Evolutionary conservation across 2,888 invertebrate species (phyloP).

Genomic region (Morpho deidamia): DNA sequence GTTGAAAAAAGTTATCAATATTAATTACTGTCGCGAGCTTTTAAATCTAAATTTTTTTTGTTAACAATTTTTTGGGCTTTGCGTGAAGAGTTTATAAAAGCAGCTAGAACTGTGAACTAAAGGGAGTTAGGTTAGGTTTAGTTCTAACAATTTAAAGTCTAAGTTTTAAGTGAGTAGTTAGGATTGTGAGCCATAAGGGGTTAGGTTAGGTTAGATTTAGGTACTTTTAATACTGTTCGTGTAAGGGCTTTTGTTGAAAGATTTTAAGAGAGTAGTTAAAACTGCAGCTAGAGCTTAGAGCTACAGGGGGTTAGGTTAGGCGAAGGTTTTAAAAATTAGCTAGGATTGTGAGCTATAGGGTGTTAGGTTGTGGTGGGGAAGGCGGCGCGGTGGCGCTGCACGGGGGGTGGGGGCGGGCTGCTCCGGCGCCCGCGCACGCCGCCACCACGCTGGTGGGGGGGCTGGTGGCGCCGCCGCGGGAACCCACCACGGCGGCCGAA

Average conservation of each 20-base stretch:
- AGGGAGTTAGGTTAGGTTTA: neutral
- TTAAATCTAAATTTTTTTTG: no score
- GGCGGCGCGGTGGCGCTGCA: slow-evolving; percentile 71
- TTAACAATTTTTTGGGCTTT: no score
- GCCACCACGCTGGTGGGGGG: slow-evolving; percentile 81
- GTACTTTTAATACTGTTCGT: no score
- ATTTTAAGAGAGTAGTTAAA: neutral
- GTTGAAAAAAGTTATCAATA: no score
- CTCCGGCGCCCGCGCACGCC: slow-evolving; percentile 77
- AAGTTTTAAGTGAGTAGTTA: neutral
- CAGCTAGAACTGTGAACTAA: neutral
- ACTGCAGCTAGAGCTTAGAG: no score
- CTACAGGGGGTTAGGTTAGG: neutral
- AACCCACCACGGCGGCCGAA: slow-evolving; percentile 83
- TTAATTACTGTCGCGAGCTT: no score
- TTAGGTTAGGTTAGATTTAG: neutral
- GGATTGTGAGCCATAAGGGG: neutral
- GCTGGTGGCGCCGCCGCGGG: slow-evolving; percentile 84
- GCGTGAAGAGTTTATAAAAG: no score
- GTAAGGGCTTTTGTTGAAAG: neutral
- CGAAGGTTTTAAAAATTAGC: neutral
- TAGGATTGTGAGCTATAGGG: slow-evolving; percentile 19
- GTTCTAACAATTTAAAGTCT: no score
- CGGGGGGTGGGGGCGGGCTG: slow-evolving; percentile 81
- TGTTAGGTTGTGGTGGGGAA: slow-evolving; percentile 36